A percentile compares a stretch with the other conserved stretches of the same genome.
phyloP scores from a whole-genome alignment of 2,113 vertebrate species.

The Catharus bicknelli region DNA sequence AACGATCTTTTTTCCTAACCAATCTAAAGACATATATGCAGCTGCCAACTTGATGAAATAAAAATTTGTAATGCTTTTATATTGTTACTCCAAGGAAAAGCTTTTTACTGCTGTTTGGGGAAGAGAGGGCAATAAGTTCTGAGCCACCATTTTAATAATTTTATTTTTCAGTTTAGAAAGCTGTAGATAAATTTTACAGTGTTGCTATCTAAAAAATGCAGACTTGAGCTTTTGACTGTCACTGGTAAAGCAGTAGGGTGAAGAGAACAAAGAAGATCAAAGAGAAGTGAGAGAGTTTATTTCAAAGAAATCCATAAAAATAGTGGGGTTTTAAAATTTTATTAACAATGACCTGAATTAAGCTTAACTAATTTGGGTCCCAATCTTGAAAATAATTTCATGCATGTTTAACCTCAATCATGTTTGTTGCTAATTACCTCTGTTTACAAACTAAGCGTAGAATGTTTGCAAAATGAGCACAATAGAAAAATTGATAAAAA shows the following conservation, averaged over 20 bases:
- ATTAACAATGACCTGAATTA: constrained; percentile 49
- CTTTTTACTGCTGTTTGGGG: background rate
- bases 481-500: constrained; percentile 20
- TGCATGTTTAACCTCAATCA: constrained; percentile 7
- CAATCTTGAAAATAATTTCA: constrained; percentile 42
- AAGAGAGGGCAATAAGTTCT: background rate
- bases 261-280: constrained; percentile 47
- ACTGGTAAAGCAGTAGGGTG: background rate
- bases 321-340: constrained; percentile 35
- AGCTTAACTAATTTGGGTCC: constrained; percentile 30
- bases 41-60: background rate
- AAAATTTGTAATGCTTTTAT: constrained; percentile 27
- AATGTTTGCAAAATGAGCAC: constrained; percentile 33
- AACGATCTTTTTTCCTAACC: constrained; percentile 6
- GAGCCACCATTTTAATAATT: background rate
- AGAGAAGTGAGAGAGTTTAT: constrained; percentile 4
- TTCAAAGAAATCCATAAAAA: constrained; percentile 33
- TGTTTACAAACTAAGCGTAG: background rate
- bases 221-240: constrained; percentile 44
- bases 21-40: background rate
- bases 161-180: constrained; percentile 11
- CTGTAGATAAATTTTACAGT: constrained; percentile 7
- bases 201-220: constrained; percentile 25
- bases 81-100: background rate
- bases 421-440: constrained; percentile 46